Conservation (phyloP, 2,888 invertebrate species). For the Diaphora mendica region DNA sequence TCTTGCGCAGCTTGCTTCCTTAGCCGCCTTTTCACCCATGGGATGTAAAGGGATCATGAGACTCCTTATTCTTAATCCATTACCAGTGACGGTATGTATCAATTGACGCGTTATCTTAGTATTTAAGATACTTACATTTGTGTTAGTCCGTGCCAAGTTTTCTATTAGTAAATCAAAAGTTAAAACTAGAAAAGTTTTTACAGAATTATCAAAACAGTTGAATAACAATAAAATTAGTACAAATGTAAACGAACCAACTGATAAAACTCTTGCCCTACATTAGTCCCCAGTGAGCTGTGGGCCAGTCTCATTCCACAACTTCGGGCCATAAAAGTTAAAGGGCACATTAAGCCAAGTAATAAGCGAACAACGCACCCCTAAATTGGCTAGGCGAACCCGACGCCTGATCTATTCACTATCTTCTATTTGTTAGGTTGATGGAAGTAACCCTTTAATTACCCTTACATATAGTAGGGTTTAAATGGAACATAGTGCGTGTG, state of each 20-base stretch:
- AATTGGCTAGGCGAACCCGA: conserved; percentile 70
- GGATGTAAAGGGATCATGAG: too few relatives aligned
- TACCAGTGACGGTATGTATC: too few relatives aligned
- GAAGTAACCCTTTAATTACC: conserved; percentile 35
- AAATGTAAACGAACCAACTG: conserved; percentile 73
- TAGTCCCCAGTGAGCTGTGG: conserved; percentile 68
- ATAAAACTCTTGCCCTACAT: conserved; percentile 80
- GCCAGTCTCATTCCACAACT: conserved; percentile 76
- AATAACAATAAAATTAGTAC: conserved; percentile 68
- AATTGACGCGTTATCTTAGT: too few relatives aligned
- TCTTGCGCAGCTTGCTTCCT: too few relatives aligned
- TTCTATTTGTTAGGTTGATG: conserved; percentile 44
- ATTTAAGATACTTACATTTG: neutral
- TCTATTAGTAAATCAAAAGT: neutral
- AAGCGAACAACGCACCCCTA: conserved; percentile 79
- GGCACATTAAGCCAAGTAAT: conserved; percentile 84
- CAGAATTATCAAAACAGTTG: conserved; percentile 41
- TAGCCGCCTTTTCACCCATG: too few relatives aligned
- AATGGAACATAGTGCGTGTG: neutral
- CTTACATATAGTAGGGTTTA: neutral
- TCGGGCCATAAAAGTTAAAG: conserved; percentile 84
- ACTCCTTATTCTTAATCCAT: too few relatives aligned
- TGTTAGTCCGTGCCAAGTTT: neutral
- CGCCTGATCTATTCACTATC: conserved; percentile 70
- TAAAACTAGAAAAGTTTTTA: neutral